Conservation (phyloP, 1,140 invertebrate species). For the Diplogasteroides magnus region DNA sequence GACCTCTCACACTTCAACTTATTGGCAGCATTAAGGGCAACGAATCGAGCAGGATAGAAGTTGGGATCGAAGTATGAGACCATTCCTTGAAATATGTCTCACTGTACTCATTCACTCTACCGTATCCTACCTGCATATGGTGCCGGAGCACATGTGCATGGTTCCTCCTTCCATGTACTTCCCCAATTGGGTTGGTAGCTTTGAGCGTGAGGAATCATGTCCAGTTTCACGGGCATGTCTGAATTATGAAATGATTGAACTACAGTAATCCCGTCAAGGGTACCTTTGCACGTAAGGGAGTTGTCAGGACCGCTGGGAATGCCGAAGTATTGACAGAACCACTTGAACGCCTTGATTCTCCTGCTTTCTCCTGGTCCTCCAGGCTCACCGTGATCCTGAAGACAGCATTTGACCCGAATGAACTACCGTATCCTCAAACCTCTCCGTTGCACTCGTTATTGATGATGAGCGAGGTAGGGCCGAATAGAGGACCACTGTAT, state of each 20-base stretch:
- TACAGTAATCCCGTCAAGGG: not conserved
- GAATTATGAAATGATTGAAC: not conserved
- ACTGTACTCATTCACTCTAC: no score
- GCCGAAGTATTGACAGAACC: slow-evolving; percentile 49
- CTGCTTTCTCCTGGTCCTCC: slow-evolving; percentile 41
- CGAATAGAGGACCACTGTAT: slow-evolving; percentile 48
- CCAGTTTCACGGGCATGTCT: slow-evolving; percentile 29
- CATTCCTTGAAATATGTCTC: no score
- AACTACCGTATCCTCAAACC: slow-evolving; percentile 13
- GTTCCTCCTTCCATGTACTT: slow-evolving; percentile 33
- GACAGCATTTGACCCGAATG: not conserved
- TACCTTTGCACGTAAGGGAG: slow-evolving; percentile 44
- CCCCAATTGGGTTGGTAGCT: slow-evolving; percentile 39
- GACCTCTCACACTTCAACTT: slow-evolving; percentile 24
- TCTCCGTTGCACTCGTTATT: slow-evolving; percentile 54
- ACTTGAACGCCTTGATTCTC: slow-evolving; percentile 53
- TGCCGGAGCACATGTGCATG: slow-evolving; percentile 39
- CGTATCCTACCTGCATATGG: slow-evolving; percentile 30
- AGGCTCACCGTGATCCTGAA: not conserved
- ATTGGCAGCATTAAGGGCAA: slow-evolving; percentile 27
- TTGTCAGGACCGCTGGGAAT: slow-evolving; percentile 36
- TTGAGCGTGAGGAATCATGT: slow-evolving; percentile 24
- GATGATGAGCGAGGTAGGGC: slow-evolving; percentile 50
- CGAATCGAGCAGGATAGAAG: slow-evolving; percentile 34
- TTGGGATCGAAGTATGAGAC: slow-evolving; percentile 35